Conservation (phyloP, 2,888 invertebrate species). For the Junonia oenone region DNA sequence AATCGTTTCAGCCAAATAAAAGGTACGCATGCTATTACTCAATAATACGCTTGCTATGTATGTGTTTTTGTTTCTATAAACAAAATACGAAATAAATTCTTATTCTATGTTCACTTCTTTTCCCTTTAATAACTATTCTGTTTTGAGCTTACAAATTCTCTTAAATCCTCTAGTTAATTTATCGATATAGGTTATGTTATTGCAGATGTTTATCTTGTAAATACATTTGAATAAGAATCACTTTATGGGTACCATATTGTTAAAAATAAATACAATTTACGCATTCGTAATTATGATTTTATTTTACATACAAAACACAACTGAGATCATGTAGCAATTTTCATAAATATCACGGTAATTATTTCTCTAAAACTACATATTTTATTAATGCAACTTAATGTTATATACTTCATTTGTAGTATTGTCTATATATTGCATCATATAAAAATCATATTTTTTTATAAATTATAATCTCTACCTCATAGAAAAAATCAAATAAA, state of each 20-base stretch:
- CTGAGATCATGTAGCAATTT: too few relatives aligned
- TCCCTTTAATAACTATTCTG: not conserved
- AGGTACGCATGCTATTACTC: not conserved
- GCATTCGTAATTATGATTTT: not conserved
- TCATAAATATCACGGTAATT: too few relatives aligned
- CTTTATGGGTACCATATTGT: not conserved
- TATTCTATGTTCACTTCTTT: not conserved
- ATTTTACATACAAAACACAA: not conserved
- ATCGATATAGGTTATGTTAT: conserved; percentile 1
- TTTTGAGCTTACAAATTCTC: not conserved
- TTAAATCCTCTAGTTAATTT: not conserved
- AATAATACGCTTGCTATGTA: conserved; percentile 1
- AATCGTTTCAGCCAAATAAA: not conserved
- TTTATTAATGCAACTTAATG: too few relatives aligned
- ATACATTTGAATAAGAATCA: not conserved
- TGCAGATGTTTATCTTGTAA: not conserved
- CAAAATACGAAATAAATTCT: conserved; percentile 5
- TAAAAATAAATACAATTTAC: not conserved
- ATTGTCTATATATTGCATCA: too few relatives aligned
- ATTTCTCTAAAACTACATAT: too few relatives aligned
- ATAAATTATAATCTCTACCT: too few relatives aligned
- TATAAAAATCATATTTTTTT: too few relatives aligned
- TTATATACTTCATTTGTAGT: too few relatives aligned
- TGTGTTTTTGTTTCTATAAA: conserved; percentile 12
- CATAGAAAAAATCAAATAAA: too few relatives aligned